A percentile compares a stretch with the other conserved stretches of the same genome.
Evolutionary conservation across 2,113 vertebrate species (phyloP).

Genomic region (Tursiops truncatus): DNA sequence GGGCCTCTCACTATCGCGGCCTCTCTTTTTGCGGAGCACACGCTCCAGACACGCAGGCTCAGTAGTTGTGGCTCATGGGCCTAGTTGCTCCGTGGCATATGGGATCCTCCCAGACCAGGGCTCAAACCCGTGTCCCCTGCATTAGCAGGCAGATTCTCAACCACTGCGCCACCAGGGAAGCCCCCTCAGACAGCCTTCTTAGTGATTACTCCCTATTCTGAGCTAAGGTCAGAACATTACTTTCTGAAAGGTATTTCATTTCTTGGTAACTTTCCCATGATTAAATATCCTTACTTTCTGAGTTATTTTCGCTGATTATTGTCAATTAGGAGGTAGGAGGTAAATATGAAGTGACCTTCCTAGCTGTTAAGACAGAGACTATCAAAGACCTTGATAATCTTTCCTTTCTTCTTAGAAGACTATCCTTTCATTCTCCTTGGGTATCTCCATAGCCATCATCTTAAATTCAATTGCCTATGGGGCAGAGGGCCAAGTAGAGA

Average conservation of each 20-base stretch:
- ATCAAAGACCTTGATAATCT: not conserved
- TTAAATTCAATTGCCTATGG: conserved; percentile 18
- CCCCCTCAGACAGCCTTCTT: not conserved
- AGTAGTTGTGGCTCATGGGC: too few relatives aligned
- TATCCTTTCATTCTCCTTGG: not conserved
- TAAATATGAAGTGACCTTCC: not conserved
- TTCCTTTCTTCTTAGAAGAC: not conserved
- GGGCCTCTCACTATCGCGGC: too few relatives aligned
- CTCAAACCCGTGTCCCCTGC: too few relatives aligned
- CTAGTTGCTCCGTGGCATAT: too few relatives aligned
- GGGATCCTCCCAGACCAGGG: too few relatives aligned
- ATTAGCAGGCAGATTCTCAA: too few relatives aligned
- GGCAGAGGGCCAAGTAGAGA: not conserved
- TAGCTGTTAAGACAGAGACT: not conserved
- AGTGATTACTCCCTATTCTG: not conserved
- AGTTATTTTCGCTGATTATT: conserved; percentile 27
- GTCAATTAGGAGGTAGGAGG: not conserved
- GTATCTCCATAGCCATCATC: not conserved
- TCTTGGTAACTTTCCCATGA: not conserved
- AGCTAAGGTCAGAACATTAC: not conserved
- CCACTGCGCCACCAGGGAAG: too few relatives aligned
- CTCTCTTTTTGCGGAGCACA: too few relatives aligned
- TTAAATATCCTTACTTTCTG: conserved; percentile 5
- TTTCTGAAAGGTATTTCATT: conserved; percentile 28
- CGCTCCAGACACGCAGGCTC: too few relatives aligned